phyloP scores from a whole-genome alignment of 2,797 vertebrate genomes.

The Dromococcyx pavoninus region DNA sequence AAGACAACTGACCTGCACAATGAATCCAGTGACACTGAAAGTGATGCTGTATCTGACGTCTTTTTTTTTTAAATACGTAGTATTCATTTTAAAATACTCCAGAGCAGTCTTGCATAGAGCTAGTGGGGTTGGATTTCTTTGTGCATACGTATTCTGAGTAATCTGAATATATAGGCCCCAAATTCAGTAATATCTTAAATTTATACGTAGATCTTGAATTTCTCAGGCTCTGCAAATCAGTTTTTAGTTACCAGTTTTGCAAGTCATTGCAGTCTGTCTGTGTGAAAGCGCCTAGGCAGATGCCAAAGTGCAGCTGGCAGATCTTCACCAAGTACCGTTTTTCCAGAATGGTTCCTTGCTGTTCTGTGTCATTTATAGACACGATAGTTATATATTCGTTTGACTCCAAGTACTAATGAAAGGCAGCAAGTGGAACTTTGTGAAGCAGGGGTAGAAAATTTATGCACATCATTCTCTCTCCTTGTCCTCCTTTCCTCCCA shows the following conservation, averaged over 20 bases:
- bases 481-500: rapidly evolving
- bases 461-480: not conserved
- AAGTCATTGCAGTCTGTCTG: not conserved
- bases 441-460: not conserved
- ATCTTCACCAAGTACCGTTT: not conserved
- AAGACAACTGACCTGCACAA: not conserved
- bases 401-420: not conserved
- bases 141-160: not conserved
- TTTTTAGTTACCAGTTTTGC: not conserved
- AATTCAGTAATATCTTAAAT: not conserved
- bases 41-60: not conserved
- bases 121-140: not conserved
- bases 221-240: not conserved
- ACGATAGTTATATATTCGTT: not conserved
- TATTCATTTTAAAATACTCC: not conserved
- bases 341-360: not conserved
- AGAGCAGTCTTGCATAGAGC: not conserved
- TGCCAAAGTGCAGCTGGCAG: not conserved
- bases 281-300: not conserved
- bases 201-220: not conserved
- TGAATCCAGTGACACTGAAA: not conserved
- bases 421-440: not conserved
- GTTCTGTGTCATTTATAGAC: not conserved
- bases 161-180: not conserved
- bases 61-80: too few species aligned